Conservation (phyloP, 53 echinoderm and acorn worm genomes). For the Patiria pectinifera region DNA sequence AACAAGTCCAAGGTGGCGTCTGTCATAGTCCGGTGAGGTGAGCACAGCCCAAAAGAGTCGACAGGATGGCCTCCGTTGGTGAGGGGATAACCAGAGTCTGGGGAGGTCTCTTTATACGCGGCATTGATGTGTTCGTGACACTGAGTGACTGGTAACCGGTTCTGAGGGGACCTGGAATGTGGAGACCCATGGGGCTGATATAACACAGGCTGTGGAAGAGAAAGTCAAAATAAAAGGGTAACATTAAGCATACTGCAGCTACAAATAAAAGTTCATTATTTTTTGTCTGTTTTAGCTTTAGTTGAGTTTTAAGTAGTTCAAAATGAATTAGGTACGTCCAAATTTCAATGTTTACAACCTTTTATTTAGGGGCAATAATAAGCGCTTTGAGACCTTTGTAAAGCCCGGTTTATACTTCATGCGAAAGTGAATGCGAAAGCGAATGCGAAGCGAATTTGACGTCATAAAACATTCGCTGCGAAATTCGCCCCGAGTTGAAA, state of each 20-base stretch:
- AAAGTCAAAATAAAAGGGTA: background rate
- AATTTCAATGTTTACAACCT: background rate
- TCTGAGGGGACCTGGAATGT: conserved; percentile 45
- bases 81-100: conserved; percentile 38
- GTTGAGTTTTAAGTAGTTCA: background rate
- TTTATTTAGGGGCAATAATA: no score
- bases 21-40: conserved; percentile 10
- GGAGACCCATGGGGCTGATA: conserved; percentile 41
- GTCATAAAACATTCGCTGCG: no score
- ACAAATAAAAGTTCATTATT: background rate
- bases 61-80: conserved; percentile 42
- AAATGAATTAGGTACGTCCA: background rate
- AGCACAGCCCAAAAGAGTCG: conserved; percentile 10
- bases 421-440: no score
- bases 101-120: conserved; percentile 16
- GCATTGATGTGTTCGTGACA: conserved; percentile 50
- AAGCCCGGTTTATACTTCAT: no score
- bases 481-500: no score
- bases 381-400: background rate
- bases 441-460: no score
- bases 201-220: conserved; percentile 26
- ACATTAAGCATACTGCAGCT: background rate
- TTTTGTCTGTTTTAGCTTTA: background rate
- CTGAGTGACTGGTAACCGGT: background rate
- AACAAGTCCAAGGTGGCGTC: conserved; percentile 4